Conservation (phyloP, 2,113 vertebrate genomes). For the Irena cyanogastra region DNA sequence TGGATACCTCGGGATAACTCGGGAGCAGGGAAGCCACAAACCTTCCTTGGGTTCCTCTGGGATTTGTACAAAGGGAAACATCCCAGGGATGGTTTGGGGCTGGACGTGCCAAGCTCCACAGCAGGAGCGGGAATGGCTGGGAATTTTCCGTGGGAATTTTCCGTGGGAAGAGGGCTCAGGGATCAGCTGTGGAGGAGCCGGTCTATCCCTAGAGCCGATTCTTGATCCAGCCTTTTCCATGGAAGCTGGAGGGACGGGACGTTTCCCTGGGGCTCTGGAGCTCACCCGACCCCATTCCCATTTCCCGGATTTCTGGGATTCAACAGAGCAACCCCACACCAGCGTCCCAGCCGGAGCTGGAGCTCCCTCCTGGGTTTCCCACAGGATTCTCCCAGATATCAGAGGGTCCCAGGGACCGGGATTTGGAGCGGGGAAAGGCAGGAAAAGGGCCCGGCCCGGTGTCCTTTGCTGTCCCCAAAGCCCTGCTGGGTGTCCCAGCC, state of each 20-base stretch:
- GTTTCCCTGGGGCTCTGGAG: neutral
- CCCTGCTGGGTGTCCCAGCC: neutral
- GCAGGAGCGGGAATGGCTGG: neutral
- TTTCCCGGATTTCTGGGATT: neutral
- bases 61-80: neutral
- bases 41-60: neutral
- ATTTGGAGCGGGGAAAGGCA: neutral
- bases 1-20: neutral
- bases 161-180: too few species aligned
- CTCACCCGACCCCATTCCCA: fast-evolving
- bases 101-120: neutral
- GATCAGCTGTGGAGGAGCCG: neutral
- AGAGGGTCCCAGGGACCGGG: neutral
- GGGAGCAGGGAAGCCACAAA: neutral
- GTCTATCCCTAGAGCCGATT: neutral
- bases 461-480: neutral
- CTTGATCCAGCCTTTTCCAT: neutral
- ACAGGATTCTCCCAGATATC: neutral
- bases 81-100: neutral
- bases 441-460: neutral
- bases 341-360: too few species aligned
- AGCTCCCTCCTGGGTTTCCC: neutral
- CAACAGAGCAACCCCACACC: too few species aligned
- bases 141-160: neutral
- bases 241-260: neutral